These are phyloP conservation scores for Antheraea pernyi DNA, from an alignment of 1,140 invertebrate species.

Conservation along the genomic window DNA sequence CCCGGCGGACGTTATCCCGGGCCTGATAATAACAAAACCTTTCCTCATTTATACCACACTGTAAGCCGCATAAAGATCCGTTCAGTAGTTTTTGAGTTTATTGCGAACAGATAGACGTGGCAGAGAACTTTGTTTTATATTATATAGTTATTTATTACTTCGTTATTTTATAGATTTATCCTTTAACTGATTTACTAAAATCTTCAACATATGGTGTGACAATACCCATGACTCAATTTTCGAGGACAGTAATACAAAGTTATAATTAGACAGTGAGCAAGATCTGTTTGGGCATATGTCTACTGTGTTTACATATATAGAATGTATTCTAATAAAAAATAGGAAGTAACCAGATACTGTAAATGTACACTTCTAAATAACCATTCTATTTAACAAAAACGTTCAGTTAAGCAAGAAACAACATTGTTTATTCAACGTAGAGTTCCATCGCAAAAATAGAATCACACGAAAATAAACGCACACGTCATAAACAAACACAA, in stretches of 20 bases:
- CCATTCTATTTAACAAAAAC: conserved; percentile 11
- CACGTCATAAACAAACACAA: conserved; percentile 42
- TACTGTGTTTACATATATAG: neutral
- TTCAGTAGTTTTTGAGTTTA: no score
- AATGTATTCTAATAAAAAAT: neutral
- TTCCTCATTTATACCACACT: no score
- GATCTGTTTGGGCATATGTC: neutral
- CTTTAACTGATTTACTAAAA: neutral
- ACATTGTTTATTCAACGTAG: conserved; percentile 53
- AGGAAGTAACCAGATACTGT: neutral
- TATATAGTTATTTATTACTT: no score
- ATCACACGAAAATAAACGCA: conserved; percentile 62
- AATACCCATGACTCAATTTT: neutral
- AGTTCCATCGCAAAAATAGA: conserved; percentile 63
- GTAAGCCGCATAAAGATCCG: no score
- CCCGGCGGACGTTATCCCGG: no score
- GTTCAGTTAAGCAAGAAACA: conserved; percentile 21
- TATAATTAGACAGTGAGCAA: neutral
- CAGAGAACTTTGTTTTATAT: no score
- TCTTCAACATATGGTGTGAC: neutral
- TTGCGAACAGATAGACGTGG: no score
- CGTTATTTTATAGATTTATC: no score
- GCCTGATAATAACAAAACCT: no score
- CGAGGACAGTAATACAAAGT: neutral
- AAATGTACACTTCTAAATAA: neutral